These are phyloP conservation scores for Zapornia atra DNA, from an alignment of 2,113 vertebrate species.

Conservation along the genomic window DNA sequence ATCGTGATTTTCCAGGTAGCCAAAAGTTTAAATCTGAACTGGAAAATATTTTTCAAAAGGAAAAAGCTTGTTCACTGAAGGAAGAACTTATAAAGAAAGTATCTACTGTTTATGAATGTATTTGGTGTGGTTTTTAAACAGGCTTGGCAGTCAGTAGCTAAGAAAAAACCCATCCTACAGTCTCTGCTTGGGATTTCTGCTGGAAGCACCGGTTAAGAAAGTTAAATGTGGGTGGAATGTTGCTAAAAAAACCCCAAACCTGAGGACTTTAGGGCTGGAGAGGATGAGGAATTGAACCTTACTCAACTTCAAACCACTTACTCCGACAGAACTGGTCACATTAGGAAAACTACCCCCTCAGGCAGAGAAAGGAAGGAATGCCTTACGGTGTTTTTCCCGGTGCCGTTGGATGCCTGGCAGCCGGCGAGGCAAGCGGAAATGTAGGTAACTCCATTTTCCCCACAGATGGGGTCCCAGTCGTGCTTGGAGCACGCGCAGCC, in stretches of 20 bases:
- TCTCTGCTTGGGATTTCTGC: not conserved
- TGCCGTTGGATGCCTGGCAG: constrained; percentile 78
- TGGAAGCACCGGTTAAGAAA: not conserved
- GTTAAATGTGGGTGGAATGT: not conserved
- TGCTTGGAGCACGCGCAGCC: constrained; percentile 82
- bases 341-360: not conserved
- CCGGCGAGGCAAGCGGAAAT: constrained; percentile 89
- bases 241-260: not conserved
- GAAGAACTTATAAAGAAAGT: not conserved
- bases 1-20: not conserved
- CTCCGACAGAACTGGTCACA: not conserved
- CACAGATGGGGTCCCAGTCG: constrained; percentile 92
- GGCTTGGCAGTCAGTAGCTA: not conserved
- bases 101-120: not conserved
- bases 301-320: not conserved
- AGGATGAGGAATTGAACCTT: not conserved
- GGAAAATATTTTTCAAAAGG: not conserved
- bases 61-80: not conserved
- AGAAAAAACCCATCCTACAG: not conserved
- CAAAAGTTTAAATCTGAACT: not conserved
- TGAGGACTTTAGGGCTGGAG: not conserved
- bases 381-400: constrained; percentile 83
- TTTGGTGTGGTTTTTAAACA: accelerated
- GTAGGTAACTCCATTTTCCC: constrained; percentile 88
- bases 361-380: not conserved